Evolutionary conservation across 2,113 vertebrate genomes (phyloP).

Genomic region (Cepphus grylle): DNA sequence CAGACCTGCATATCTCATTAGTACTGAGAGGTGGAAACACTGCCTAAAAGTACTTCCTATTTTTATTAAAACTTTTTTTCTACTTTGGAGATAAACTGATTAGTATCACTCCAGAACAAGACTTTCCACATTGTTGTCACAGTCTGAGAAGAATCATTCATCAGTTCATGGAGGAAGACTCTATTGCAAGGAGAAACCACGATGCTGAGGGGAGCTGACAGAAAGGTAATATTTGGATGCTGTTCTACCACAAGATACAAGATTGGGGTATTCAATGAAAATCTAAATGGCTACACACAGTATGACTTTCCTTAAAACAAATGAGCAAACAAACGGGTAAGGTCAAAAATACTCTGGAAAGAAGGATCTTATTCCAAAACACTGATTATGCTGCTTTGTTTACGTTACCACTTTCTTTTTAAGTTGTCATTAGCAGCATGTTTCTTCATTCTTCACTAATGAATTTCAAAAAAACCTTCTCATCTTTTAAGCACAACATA

Average conservation of each 20-base stretch:
- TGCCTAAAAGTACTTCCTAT: background rate
- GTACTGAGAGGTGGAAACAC: background rate
- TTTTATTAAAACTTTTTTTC: background rate
- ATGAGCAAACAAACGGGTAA: background rate
- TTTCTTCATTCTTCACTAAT: background rate
- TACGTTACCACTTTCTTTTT: background rate
- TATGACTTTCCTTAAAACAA: background rate
- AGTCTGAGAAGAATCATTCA: background rate
- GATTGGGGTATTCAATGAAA: background rate
- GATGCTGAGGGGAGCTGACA: background rate
- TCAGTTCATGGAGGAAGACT: background rate
- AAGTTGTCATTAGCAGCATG: background rate
- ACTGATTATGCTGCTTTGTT: background rate
- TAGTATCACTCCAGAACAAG: background rate
- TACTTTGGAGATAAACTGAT: background rate
- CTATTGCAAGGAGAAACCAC: background rate
- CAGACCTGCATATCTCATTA: background rate
- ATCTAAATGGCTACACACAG: background rate
- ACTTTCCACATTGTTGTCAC: background rate
- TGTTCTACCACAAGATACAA: background rate
- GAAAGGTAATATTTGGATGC: background rate
- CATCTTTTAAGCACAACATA: background rate
- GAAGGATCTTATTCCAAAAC: background rate
- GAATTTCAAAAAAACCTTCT: background rate
- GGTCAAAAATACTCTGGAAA: background rate